Evolutionary conservation across 2,888 invertebrate species (phyloP).

Genomic region (Aradus depressus): DNA sequence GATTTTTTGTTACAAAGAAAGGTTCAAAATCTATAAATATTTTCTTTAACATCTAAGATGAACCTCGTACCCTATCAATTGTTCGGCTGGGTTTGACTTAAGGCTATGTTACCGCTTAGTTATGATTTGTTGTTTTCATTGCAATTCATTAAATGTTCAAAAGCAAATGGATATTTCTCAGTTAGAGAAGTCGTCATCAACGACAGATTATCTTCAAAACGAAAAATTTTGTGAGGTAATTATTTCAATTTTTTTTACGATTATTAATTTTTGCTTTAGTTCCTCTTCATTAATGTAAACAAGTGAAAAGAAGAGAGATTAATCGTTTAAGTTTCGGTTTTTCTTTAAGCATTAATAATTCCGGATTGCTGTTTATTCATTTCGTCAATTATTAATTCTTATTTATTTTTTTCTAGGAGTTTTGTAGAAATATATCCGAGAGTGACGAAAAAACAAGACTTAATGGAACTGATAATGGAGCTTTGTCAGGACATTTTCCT

Average conservation of each 20-base stretch:
- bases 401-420: conserved; percentile 21
- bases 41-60: too few species aligned
- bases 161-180: conserved; percentile 7
- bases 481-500: conserved; percentile 15
- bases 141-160: conserved; percentile 4
- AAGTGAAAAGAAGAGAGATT: conserved; percentile 1
- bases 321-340: not conserved
- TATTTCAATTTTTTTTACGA: too few species aligned
- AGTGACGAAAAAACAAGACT: conserved; percentile 20
- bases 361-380: not conserved
- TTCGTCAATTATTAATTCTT: not conserved
- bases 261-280: conserved; percentile 1
- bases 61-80: too few species aligned
- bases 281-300: not conserved
- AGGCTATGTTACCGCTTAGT: conserved; percentile 8
- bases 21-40: too few species aligned
- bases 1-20: too few species aligned
- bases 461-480: not conserved
- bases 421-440: conserved; percentile 24
- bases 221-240: conserved; percentile 24
- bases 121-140: conserved; percentile 19
- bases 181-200: conserved; percentile 16
- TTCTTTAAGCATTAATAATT: not conserved
- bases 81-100: too few species aligned
- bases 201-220: conserved; percentile 21